Evolutionary conservation across 2,113 vertebrate species (phyloP), one percentile per base, ranked within the genome.

Genomic region (Thamnaconus septentrionalis): DNA sequence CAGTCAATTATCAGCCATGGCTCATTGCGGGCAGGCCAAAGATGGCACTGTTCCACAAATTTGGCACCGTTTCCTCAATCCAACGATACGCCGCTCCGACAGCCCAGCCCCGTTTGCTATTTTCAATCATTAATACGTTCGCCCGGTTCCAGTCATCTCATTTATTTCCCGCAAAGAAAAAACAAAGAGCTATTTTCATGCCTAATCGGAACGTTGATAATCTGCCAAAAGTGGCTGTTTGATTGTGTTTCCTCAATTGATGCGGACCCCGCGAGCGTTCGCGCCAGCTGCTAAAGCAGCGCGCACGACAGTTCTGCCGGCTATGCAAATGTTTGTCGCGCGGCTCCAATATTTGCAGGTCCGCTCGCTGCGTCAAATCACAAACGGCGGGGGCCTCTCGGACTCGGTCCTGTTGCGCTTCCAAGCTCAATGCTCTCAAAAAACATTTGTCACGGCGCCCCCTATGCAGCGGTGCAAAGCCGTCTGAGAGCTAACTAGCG

Each of bases 401-500:
- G 18, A 31, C 18, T 31, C 18, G 18, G 18, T 2, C 18, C 18
- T 31, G 18, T 31, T 31, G 18, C 18, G 18, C 18, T 31, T 31
- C 18, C 18, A 31, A 31, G 18, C 18, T 2, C 18, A 31, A 2
- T 31, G 18, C 18, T 31, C 59, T 59, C 48, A 50, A 39, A 50
- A 76, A 83, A 57, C 73, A 67, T 66, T 66, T 63, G 61, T 55
- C 55, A 65, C 39, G 2, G 68, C 64, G 76, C 64, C 73, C 41
- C 55, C 7, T 39, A 47, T 71, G 63, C 78, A 74, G 76, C 48
- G 53, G 40, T 5, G 5, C 49, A 56, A 9, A 47, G 18, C 18
- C 18, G 54, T 64, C 62, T 82, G 73, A 80, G 76, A 79, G 78
- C 69, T 67, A 81, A 67, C 61, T 68, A 74, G 64, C 65, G 53